Conservation (phyloP, 2,888 invertebrate species). For the Philonicus albiceps region DNA sequence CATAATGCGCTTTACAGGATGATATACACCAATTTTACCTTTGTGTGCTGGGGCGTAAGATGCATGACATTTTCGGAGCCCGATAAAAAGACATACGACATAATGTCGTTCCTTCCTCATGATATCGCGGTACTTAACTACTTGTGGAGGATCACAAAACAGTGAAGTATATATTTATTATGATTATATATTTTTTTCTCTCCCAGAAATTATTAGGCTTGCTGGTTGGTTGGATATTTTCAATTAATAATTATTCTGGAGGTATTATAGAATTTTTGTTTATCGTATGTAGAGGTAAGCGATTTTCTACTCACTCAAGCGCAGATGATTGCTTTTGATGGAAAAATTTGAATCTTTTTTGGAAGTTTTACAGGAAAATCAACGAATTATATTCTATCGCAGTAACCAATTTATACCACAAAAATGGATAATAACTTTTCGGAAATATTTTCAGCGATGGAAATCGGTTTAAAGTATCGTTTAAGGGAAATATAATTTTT, state of each 20-base stretch:
- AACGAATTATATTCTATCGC: background rate
- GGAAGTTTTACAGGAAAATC: background rate
- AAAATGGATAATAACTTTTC: background rate
- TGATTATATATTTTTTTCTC: background rate
- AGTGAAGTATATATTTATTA: background rate
- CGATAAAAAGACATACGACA: background rate
- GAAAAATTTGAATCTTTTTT: background rate
- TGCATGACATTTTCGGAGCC: background rate
- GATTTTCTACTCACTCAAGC: background rate
- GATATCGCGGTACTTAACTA: background rate
- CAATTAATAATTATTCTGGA: background rate
- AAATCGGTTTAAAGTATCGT: background rate
- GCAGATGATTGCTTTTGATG: background rate
- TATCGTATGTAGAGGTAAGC: background rate
- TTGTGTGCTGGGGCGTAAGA: background rate
- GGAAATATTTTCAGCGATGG: background rate
- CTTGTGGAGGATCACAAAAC: background rate
- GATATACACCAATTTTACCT: background rate
- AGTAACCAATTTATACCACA: background rate
- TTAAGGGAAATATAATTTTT: background rate
- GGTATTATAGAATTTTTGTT: background rate
- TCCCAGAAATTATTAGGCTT: background rate
- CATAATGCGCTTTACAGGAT: constrained; percentile 12
- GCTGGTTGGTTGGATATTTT: background rate
- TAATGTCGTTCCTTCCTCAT: background rate